These are phyloP conservation scores for Tapirus terrestris DNA, from an alignment of 2,113 vertebrate genomes.

Conservation along the genomic window DNA sequence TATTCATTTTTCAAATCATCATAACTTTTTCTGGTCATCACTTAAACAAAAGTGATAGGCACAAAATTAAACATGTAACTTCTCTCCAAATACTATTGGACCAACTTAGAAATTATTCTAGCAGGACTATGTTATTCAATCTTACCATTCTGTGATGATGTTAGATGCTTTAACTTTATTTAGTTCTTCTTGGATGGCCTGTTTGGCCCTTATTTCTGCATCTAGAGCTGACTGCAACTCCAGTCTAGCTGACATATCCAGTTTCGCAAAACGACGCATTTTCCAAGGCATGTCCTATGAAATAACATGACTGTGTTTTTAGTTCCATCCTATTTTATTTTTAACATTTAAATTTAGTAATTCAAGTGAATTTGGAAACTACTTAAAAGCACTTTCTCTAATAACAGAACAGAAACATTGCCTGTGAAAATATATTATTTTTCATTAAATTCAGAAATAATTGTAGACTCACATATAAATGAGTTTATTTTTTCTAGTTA, in stretches of 20 bases:
- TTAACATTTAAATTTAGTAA: background rate
- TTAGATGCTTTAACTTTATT: conserved; percentile 97
- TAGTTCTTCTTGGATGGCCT: conserved; percentile 96
- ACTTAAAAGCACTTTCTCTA: background rate
- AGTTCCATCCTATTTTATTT: background rate
- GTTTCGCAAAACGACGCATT: conserved; percentile 97
- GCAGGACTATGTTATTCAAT: background rate
- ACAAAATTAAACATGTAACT: conserved; percentile 20
- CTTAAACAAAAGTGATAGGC: background rate
- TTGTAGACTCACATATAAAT: background rate
- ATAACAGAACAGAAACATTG: background rate
- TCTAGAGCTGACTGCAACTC: conserved; percentile 98
- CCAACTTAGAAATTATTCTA: conserved; percentile 31
- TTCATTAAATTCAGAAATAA: conserved; percentile 59
- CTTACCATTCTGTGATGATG: conserved; percentile 97
- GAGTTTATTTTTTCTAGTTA: background rate
- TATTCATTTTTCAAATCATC: conserved; percentile 24
- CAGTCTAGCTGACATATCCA: conserved; percentile 98
- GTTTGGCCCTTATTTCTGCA: conserved; percentile 98
- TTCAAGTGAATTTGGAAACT: conserved; percentile 43
- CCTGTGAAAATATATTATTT: background rate
- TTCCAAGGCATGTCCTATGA: conserved; percentile 99
- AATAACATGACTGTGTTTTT: background rate
- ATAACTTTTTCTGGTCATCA: background rate
- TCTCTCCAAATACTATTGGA: background rate